These are phyloP conservation scores for Echinarachnius parma DNA, from an alignment of 53 echinoderm and acorn worm genomes.

Conservation along the genomic window DNA sequence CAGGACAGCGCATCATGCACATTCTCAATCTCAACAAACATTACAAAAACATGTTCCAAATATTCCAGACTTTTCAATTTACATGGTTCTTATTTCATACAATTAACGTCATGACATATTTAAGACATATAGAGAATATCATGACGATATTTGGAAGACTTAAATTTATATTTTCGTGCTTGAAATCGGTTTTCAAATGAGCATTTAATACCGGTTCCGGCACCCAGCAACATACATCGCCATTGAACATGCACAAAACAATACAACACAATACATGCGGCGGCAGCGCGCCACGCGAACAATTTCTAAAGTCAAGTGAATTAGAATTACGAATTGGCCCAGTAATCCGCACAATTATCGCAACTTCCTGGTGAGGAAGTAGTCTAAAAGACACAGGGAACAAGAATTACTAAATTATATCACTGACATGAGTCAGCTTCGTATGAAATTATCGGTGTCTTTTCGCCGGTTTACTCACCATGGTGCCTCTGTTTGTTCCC, in stretches of 20 bases:
- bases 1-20: too few relatives aligned
- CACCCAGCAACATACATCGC: constrained; percentile 18
- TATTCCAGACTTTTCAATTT: too few relatives aligned
- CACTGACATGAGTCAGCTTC: constrained; percentile 33
- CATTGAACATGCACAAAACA: background rate
- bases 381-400: constrained; percentile 1
- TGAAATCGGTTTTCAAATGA: too few relatives aligned
- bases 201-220: constrained; percentile 2
- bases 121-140: too few relatives aligned
- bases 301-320: constrained; percentile 12
- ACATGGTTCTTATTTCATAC: too few relatives aligned
- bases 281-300: constrained; percentile 38
- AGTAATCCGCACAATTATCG: background rate
- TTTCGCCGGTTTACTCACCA: constrained; percentile 46
- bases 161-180: too few relatives aligned
- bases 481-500: constrained; percentile 53
- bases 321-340: background rate
- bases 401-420: constrained; percentile 14
- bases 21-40: too few relatives aligned
- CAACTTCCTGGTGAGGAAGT: background rate
- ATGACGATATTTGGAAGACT: too few relatives aligned
- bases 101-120: too few relatives aligned
- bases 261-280: constrained; percentile 23
- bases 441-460: constrained; percentile 33
- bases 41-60: too few relatives aligned